Conservation (phyloP, 1,140 invertebrate species). For the Maniola jurtina region DNA sequence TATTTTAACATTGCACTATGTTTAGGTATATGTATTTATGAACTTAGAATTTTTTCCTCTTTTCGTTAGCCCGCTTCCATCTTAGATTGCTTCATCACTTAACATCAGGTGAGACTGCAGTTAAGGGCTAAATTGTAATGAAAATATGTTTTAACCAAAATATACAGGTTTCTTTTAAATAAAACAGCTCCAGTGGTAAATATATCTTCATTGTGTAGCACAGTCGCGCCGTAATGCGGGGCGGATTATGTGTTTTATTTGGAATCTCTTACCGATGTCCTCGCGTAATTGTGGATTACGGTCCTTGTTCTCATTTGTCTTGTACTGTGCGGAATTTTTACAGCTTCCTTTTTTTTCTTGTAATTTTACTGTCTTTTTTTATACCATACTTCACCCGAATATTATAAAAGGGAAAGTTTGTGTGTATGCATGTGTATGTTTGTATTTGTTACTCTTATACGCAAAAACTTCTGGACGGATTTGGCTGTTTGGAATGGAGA, state of each 20-base stretch:
- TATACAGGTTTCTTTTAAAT: neutral
- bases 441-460: too few species aligned
- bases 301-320: slow-evolving; percentile 54
- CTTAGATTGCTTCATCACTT: too few species aligned
- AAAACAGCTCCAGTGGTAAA: slow-evolving; percentile 1
- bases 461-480: too few species aligned
- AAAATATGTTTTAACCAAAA: neutral
- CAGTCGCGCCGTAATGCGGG: slow-evolving; percentile 9
- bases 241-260: slow-evolving; percentile 62
- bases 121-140: too few species aligned
- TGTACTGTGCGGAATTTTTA: slow-evolving; percentile 39
- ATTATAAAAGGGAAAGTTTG: too few species aligned
- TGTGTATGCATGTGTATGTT: too few species aligned
- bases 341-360: slow-evolving; percentile 19
- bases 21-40: too few species aligned
- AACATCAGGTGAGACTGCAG: too few species aligned
- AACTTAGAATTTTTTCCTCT: too few species aligned
- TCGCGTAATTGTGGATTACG: slow-evolving; percentile 64
- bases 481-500: too few species aligned
- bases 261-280: slow-evolving; percentile 59
- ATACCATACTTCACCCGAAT: neutral
- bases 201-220: slow-evolving; percentile 21
- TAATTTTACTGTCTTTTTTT: neutral
- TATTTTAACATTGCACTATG: too few species aligned
- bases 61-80: too few species aligned